Percentiles rank a stretch among this genome's conserved stretches.
These are phyloP conservation scores for Caenorhabditis japonica DNA, from an alignment of 2,888 invertebrate species.

Conservation along the genomic window DNA sequence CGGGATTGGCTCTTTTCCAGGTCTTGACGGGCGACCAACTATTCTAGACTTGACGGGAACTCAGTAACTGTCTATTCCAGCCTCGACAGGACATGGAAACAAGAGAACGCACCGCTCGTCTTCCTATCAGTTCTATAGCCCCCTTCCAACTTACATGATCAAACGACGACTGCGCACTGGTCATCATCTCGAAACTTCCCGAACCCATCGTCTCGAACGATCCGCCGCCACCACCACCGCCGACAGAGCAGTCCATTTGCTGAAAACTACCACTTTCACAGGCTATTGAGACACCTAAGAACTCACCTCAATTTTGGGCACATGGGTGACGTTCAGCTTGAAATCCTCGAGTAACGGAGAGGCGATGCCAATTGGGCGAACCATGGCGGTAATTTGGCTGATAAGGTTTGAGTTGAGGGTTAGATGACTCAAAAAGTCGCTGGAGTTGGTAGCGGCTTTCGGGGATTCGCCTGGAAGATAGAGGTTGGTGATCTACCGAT, in stretches of 20 bases:
- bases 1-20: too few species aligned
- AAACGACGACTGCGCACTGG: slow-evolving; percentile 36
- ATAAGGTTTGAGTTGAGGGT: slow-evolving; percentile 31
- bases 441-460: slow-evolving; percentile 23
- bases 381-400: slow-evolving; percentile 50
- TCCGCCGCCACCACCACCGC: too few species aligned
- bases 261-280: too few species aligned
- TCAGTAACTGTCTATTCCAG: too few species aligned
- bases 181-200: slow-evolving; percentile 42
- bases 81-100: too few species aligned
- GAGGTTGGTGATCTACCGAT: too few species aligned
- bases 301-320: slow-evolving; percentile 43
- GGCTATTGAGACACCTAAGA: too few species aligned
- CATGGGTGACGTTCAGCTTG: slow-evolving; percentile 6
- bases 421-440: slow-evolving; percentile 20
- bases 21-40: too few species aligned
- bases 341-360: slow-evolving; percentile 42
- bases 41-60: too few species aligned
- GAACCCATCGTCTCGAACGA: slow-evolving; percentile 44
- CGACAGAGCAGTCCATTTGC: slow-evolving; percentile 50
- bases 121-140: too few species aligned
- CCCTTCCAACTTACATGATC: slow-evolving; percentile 37
- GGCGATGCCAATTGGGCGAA: slow-evolving; percentile 30
- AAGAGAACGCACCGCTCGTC: too few species aligned
- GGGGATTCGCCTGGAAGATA: slow-evolving; percentile 57